Base-by-base conservation (phyloP, 2,888 invertebrate genomes). In the Empis livida region DNA sequence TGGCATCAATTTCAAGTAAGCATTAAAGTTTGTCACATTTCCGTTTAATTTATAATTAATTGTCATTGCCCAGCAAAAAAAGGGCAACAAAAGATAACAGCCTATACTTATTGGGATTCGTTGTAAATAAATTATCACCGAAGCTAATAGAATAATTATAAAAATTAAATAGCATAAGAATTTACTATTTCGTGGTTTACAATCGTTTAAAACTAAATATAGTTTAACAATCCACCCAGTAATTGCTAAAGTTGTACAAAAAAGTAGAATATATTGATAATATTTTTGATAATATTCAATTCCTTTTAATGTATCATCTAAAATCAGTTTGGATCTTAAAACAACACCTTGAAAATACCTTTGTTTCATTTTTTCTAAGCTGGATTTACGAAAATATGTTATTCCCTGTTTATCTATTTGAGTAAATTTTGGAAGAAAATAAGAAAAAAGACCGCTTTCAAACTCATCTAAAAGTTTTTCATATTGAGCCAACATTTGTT, bases 281-380 rank as follows among this genome's bases (percentile, higher is more conserved):
- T 93, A 94, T 50, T 81, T 82, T 56, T 93, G 88, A 59, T 90
- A 94, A 65, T 90, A 92, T 37, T 76, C 74, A 9, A 93, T 73
- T 13, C 89, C 91, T 45, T 76, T 70, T 45, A 87, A 71, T 47
- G 84, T 77, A 17, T 78, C 61, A 20, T 73, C 55, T 56, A 88
- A 80, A 30, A 85, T 71, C 52, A 75, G 66, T 54, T 77, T 65
- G 54, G 77, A 73, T 13, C 70, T 60, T 10, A 62, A 43, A 43
- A 78, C 72, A 63, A 56, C 53, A 3, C 49, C 14, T 2, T 50
- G 13, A 10, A 51, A 56, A 2, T 50, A 20, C 1, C 48, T 20
- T 1, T 16, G 13, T 23, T 46, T 14, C 1, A 46, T 3, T 11
- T n/a, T 42, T 5, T 42, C 20, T 16, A 46, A 27, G 15, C 47